Conservation (phyloP, 2,888 invertebrate species). For the Caenorhabditis imperialis region DNA sequence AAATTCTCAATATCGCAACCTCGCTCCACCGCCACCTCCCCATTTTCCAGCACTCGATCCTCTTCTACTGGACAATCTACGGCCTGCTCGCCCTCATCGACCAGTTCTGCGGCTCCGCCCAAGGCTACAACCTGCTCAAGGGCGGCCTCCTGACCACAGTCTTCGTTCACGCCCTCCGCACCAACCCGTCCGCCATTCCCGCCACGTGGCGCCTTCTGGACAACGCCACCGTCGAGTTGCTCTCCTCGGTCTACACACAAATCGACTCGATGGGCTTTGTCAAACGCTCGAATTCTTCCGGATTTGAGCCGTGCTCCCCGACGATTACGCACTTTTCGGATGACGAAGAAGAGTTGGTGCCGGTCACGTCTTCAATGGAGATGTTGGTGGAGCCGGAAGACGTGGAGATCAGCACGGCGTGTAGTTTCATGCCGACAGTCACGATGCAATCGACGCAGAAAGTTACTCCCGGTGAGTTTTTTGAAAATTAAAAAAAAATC, state of each 20-base stretch:
- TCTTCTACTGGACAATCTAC: slow-evolving; percentile 57
- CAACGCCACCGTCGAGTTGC: slow-evolving; percentile 4
- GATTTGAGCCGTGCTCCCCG: slow-evolving; percentile 31
- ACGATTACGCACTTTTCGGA: slow-evolving; percentile 42
- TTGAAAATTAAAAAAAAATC: too few species aligned
- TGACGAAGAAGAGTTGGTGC: slow-evolving; percentile 17
- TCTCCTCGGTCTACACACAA: slow-evolving; percentile 30
- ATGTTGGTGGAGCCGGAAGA: background rate
- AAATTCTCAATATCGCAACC: too few species aligned
- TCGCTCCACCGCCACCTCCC: too few species aligned
- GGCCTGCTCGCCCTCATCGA: slow-evolving; percentile 51
- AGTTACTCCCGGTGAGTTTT: slow-evolving; percentile 21
- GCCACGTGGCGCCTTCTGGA: slow-evolving; percentile 14
- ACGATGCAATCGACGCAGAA: slow-evolving; percentile 49
- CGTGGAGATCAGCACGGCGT: slow-evolving; percentile 31
- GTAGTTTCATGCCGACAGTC: slow-evolving; percentile 33
- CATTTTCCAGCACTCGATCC: slow-evolving; percentile 51
- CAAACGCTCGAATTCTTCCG: slow-evolving; percentile 18
- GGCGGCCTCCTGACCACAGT: slow-evolving; percentile 30
- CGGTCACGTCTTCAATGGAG: background rate
- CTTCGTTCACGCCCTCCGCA: slow-evolving; percentile 44
- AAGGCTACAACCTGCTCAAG: slow-evolving; percentile 51
- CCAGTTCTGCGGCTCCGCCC: slow-evolving; percentile 36
- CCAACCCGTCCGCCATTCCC: slow-evolving; percentile 35
- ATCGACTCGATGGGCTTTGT: slow-evolving; percentile 38